A percentile compares a stretch with the other conserved stretches of the same genome.
These are phyloP conservation scores for Chromobotia macracanthus DNA, from an alignment of 2,797 vertebrate genomes.

Conservation along the genomic window DNA sequence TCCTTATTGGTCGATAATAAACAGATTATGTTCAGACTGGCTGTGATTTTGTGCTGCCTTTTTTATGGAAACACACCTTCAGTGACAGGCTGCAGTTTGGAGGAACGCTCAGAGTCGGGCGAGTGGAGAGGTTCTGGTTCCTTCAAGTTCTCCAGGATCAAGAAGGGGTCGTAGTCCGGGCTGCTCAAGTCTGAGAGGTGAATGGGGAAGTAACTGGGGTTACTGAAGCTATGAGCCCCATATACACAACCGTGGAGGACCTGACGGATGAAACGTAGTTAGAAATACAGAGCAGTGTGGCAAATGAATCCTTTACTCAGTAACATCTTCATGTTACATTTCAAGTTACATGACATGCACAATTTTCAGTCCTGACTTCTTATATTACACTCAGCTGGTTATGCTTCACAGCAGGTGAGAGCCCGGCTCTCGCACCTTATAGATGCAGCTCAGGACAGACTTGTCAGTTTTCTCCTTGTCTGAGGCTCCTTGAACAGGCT, in stretches of 20 bases:
- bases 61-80: slow-evolving; percentile 80
- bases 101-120: slow-evolving; percentile 94
- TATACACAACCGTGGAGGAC: slow-evolving; percentile 97
- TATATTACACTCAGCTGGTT: no score
- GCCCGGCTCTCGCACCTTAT: slow-evolving; percentile 81
- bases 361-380: no score
- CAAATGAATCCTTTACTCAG: background rate
- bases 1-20: background rate
- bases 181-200: slow-evolving; percentile 91
- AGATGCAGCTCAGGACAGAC: slow-evolving; percentile 93
- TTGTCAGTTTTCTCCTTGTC: slow-evolving; percentile 89
- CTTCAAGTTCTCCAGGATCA: slow-evolving; percentile 90
- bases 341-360: no score
- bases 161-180: slow-evolving; percentile 94
- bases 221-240: slow-evolving; percentile 94
- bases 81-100: slow-evolving; percentile 94
- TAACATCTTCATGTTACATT: background rate
- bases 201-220: slow-evolving; percentile 91
- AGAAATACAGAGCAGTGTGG: background rate
- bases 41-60: background rate
- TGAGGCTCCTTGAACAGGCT: slow-evolving; percentile 82
- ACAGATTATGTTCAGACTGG: background rate
- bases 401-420: background rate
- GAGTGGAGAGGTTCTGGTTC: slow-evolving; percentile 97
- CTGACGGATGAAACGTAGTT: slow-evolving; percentile 67